Evolutionary conservation across 2,888 invertebrate genomes (phyloP), one percentile per base, ranked within the genome.

Genomic region (Spisula subtruncata): DNA sequence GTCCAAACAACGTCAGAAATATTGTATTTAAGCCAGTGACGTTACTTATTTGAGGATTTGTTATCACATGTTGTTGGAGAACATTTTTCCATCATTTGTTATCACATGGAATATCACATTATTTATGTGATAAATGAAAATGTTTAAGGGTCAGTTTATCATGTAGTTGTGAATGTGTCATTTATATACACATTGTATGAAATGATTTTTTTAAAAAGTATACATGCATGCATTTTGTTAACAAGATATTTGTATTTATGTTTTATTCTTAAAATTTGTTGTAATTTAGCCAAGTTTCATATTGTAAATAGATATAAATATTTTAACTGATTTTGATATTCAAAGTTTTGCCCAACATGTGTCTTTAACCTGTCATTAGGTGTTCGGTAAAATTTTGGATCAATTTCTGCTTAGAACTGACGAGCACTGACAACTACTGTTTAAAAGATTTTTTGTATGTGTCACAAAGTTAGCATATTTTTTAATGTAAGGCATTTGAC

Each of bases 221-320:
- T 66, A 66, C 25, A 25, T 66, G 60, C 1, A n/a, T 66, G 60
- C 25, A 25, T 66, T 66, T 66, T 25, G 60, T 66, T 66, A 25
- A 66, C 60, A 66, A 66, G 60, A n/a, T 66, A 66, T 66, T 66
- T 66, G n/a, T 66, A 66, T 66, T 25, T 25, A 25, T n/a, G 60
- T 66, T 66, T 66, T 6, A n/a, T 12, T 66, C 25, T 25, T 66
- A 66, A n/a, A 66, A 66, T 25, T 25, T 66, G 60, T 66, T 66
- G 60, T 66, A 56, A 56, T n/a, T 56, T 56, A 66, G 60, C n/a
- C 25, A 66, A 66, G 60, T 66, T 66, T 25, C n/a, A 25, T 66
- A 66, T 66, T 66, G 60, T 66, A 66, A 66, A 66, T 66, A 66
- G 10, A 8, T n/a, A 66, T 66, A 66, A n/a, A 66, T 66, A 66